Evolutionary conservation across 2,888 invertebrate genomes (phyloP).

Genomic region (Lathronympha strigana): DNA sequence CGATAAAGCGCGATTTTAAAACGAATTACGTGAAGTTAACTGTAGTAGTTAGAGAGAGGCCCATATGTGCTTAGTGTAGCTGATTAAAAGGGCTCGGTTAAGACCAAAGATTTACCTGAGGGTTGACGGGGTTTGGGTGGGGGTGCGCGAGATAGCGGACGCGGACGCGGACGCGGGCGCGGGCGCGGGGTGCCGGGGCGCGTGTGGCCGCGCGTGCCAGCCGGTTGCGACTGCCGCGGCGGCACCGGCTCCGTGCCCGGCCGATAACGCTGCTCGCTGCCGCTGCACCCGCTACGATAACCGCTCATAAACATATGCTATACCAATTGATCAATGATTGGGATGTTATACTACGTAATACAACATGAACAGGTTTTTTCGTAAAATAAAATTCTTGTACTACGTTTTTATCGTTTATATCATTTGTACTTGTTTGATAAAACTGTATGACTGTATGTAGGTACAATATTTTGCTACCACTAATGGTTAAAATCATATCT

Average conservation of each 20-base stretch:
- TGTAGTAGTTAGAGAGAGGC: neutral
- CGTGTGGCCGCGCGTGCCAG: constrained; percentile 79
- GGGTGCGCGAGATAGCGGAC: constrained; percentile 52
- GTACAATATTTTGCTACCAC: neutral
- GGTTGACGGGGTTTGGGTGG: constrained; percentile 54
- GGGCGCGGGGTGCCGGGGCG: constrained; percentile 66
- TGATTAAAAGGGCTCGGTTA: constrained; percentile 29
- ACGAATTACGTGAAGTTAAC: neutral
- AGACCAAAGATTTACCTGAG: constrained; percentile 70
- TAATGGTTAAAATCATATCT: constrained; percentile 13
- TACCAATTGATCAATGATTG: constrained; percentile 21
- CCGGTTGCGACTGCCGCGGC: constrained; percentile 74
- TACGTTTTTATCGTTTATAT: no score
- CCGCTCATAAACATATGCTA: constrained; percentile 27
- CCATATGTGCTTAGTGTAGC: neutral
- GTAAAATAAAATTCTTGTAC: no score
- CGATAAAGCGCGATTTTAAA: neutral
- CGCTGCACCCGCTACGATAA: constrained; percentile 42
- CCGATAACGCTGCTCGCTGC: constrained; percentile 72
- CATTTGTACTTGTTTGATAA: no score
- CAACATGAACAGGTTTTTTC: neutral
- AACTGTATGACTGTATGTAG: no score
- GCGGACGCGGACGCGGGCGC: constrained; percentile 62
- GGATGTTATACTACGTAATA: neutral
- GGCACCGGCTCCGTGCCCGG: constrained; percentile 53